Percentiles rank a stretch among this genome's conserved stretches.
These are phyloP conservation scores for Calliphora vomitoria DNA, from an alignment of 2,888 invertebrate genomes.

Conservation along the genomic window DNA sequence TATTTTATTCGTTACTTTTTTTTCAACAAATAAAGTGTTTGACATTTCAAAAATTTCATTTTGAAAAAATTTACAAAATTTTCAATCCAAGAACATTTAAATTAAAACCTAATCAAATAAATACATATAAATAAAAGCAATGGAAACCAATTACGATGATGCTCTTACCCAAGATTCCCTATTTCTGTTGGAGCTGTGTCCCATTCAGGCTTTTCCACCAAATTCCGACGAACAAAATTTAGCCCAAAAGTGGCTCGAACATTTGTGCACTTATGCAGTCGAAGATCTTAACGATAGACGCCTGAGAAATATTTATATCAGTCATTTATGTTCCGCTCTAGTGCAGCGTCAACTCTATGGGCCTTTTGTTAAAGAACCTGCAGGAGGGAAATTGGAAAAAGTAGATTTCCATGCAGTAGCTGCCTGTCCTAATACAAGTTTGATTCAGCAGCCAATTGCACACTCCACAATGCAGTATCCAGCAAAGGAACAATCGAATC, in stretches of 20 bases:
- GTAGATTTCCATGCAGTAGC: slow-evolving; percentile 74
- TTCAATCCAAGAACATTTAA: slow-evolving; percentile 19
- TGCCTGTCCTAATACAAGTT: not conserved
- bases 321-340: slow-evolving; percentile 78
- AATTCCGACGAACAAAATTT: slow-evolving; percentile 73
- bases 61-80: slow-evolving; percentile 23
- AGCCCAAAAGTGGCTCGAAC: slow-evolving; percentile 78
- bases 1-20: not conserved
- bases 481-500: not conserved
- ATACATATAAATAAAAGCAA: slow-evolving; percentile 36
- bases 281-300: slow-evolving; percentile 76
- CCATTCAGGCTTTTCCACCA: slow-evolving; percentile 75
- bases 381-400: slow-evolving; percentile 70
- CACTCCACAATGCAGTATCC: not conserved
- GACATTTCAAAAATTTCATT: slow-evolving; percentile 2
- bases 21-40: not conserved
- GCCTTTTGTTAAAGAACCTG: slow-evolving; percentile 77
- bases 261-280: slow-evolving; percentile 76
- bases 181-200: slow-evolving; percentile 76
- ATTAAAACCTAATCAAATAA: not conserved
- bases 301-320: slow-evolving; percentile 79
- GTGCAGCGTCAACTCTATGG: slow-evolving; percentile 77
- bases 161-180: slow-evolving; percentile 77
- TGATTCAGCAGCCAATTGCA: not conserved
- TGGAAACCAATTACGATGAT: slow-evolving; percentile 67